Conservation (phyloP, 2,113 vertebrate genomes). For the Nycticryphes semicollaris region DNA sequence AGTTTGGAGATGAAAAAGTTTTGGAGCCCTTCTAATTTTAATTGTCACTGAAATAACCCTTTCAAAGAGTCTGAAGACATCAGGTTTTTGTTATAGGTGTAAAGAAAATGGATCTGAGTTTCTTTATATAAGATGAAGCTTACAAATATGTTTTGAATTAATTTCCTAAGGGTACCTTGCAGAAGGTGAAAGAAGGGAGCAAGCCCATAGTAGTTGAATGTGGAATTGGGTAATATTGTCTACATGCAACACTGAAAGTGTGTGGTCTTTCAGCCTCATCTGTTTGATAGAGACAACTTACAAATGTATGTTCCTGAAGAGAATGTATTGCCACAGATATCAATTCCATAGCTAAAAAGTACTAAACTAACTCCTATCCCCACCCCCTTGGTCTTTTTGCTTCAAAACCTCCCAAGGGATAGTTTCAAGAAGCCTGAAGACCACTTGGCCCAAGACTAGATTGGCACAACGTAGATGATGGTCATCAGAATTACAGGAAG, state of each 20-base stretch:
- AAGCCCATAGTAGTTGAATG: neutral
- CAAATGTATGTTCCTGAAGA: neutral
- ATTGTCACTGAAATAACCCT: neutral
- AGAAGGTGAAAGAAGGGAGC: neutral
- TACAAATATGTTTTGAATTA: neutral
- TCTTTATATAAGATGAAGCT: neutral
- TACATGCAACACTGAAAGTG: neutral
- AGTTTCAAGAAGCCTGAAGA: neutral
- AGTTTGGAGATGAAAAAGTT: neutral
- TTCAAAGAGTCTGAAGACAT: neutral
- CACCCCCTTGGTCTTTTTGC: neutral
- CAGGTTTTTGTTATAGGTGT: neutral
- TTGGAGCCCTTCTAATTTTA: neutral
- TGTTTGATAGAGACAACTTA: neutral
- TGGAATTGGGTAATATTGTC: neutral
- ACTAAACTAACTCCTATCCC: neutral
- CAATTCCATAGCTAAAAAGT: neutral
- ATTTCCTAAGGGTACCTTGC: neutral
- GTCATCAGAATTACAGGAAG: neutral
- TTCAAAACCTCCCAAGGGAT: neutral
- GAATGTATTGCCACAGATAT: neutral
- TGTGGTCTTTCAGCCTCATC: neutral
- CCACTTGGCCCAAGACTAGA: neutral
- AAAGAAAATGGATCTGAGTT: neutral
- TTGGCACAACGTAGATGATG: neutral